A percentile compares a stretch with the other conserved stretches of the same genome.
These are phyloP conservation scores for Glaucomys volans DNA, from an alignment of 2,113 vertebrate species.

Conservation along the genomic window DNA sequence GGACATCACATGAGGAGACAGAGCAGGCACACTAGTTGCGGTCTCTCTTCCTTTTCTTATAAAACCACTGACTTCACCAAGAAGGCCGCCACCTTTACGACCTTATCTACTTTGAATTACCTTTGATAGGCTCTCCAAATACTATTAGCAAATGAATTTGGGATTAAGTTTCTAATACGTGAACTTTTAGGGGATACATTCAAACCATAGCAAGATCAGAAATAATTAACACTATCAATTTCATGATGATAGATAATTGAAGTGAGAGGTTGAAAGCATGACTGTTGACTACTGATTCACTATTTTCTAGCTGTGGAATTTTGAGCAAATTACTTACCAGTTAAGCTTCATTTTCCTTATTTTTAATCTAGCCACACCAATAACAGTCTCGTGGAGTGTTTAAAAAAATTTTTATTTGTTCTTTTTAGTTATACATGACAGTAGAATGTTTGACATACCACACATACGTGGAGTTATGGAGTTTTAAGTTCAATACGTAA, in stretches of 20 bases:
- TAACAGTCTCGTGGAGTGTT: neutral
- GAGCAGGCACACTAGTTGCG: neutral
- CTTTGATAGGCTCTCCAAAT: neutral
- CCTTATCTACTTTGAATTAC: neutral
- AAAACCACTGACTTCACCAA: neutral
- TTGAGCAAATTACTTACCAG: neutral
- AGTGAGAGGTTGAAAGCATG: neutral
- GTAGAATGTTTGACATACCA: too few relatives aligned
- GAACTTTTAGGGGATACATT: neutral
- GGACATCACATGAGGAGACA: neutral
- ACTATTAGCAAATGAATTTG: neutral
- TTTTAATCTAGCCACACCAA: neutral
- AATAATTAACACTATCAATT: neutral
- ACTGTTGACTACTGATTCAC: neutral
- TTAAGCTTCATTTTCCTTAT: neutral
- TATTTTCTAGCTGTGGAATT: neutral
- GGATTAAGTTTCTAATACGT: neutral
- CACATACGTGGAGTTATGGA: too few relatives aligned
- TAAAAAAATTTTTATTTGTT: too few relatives aligned
- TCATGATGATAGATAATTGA: slow-evolving; percentile 7
- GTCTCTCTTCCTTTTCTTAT: neutral
- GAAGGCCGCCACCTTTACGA: neutral
- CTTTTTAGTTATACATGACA: too few relatives aligned
- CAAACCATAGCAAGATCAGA: neutral
- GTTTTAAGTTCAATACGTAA: neutral